Percentiles rank a stretch among this genome's conserved stretches.
These are phyloP conservation scores for Scleropages formosus DNA, from an alignment of 2,797 vertebrate genomes.

Conservation along the genomic window DNA sequence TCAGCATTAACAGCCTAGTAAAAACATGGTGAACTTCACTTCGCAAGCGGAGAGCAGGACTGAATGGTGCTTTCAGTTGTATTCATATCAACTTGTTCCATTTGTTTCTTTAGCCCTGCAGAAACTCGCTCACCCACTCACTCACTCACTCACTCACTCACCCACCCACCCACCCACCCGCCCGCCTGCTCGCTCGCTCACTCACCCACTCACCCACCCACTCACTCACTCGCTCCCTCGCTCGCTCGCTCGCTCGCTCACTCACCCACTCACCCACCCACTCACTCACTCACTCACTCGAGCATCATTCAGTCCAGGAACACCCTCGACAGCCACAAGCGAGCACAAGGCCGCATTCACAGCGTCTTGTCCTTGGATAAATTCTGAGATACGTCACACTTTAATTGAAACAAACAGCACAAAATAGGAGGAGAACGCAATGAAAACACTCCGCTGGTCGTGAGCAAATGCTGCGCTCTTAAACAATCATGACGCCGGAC, in stretches of 20 bases:
- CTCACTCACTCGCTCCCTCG: too few relatives aligned
- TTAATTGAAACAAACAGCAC: too few relatives aligned
- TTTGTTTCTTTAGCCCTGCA: background rate
- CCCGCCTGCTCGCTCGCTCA: too few relatives aligned
- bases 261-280: too few relatives aligned
- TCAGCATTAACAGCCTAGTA: background rate
- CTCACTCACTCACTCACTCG: too few relatives aligned
- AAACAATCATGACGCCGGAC: constrained; percentile 69
- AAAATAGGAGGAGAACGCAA: constrained; percentile 6
- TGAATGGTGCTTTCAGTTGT: background rate
- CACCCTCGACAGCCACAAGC: too few relatives aligned
- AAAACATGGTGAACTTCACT: background rate
- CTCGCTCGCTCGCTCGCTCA: too few relatives aligned
- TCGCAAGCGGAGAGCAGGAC: background rate
- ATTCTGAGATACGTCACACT: background rate
- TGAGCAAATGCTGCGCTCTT: constrained; percentile 63
- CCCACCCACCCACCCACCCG: too few relatives aligned
- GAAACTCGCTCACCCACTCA: too few relatives aligned
- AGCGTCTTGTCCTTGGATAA: background rate
- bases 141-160: too few relatives aligned
- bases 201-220: too few relatives aligned
- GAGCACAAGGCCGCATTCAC: background rate
- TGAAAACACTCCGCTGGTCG: constrained; percentile 11
- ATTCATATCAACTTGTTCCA: background rate
- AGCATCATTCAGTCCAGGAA: too few relatives aligned